These are phyloP conservation scores for Sorex fumeus DNA, from an alignment of 2,113 vertebrate species.

Conservation along the genomic window DNA sequence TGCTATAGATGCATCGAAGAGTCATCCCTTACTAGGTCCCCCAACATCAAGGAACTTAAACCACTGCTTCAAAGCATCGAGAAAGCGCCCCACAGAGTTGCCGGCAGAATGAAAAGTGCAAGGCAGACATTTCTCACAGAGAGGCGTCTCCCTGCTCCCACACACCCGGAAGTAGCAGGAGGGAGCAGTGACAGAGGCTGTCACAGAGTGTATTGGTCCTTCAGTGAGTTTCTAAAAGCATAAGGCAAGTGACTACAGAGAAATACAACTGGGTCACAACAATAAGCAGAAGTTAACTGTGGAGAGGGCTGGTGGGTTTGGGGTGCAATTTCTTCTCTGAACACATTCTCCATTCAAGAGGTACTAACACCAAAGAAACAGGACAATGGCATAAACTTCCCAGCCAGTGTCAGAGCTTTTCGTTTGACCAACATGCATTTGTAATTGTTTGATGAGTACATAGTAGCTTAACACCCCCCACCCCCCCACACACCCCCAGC, in stretches of 20 bases:
- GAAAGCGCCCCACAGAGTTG: neutral
- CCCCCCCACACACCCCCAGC: neutral
- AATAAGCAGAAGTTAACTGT: neutral
- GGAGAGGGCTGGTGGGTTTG: neutral
- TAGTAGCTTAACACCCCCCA: slow-evolving; percentile 4
- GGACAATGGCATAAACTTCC: neutral
- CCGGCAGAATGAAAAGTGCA: neutral
- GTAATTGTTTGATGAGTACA: neutral
- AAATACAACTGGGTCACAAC: slow-evolving; percentile 31
- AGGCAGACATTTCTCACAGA: neutral
- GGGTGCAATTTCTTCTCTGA: neutral
- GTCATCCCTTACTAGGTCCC: neutral
- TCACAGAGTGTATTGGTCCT: slow-evolving; percentile 5
- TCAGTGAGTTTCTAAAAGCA: slow-evolving; percentile 27
- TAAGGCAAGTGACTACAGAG: slow-evolving; percentile 8
- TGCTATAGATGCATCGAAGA: neutral
- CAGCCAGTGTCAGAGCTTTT: neutral
- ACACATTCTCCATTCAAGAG: neutral
- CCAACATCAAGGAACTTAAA: neutral
- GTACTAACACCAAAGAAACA: neutral
- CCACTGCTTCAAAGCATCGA: slow-evolving; percentile 20
- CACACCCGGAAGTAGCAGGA: neutral
- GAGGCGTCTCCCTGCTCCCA: neutral
- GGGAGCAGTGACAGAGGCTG: neutral
- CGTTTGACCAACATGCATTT: neutral